Base-by-base conservation (phyloP, 2,888 invertebrate species). In the Nyleta sp. region DNA sequence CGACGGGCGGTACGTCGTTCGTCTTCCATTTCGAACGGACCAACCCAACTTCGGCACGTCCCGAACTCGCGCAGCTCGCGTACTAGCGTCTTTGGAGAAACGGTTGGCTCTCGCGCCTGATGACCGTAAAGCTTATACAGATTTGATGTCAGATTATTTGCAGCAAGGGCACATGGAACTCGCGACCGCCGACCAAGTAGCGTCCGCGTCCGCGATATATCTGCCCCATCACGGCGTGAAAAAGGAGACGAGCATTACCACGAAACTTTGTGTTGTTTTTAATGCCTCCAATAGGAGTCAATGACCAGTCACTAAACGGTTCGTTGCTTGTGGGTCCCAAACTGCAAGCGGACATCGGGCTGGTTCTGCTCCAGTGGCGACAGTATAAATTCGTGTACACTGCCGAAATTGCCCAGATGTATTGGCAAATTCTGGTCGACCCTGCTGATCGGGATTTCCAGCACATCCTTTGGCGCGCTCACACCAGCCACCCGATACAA, bases 401-500 rank as follows among this genome's bases (percentile, higher is more conserved):
- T n/a, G 38, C 67, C 2, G 67, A 78, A 11, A 55, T 78, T 10
- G 35, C 44, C 0, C 57, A 62, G 28, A 78, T 78, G 70, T 78
- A 44, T 18, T 18, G 60, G 5, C 33, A 60, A 46, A 46, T 60
- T 7, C 20, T 60, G 5, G 4, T 60, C 3, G 46, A 33, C 15
- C 20, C 44, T 18, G 31, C 5, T 10, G 33, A 60, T 33, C 18
- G 33, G 18, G 17, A 33, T 18, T 60, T 17, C 46, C 60, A 60
- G 31, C 13, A 11, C 2, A 13, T 50, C 15, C 15, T 50, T 2
- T 31, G 50, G 50, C 31, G 31, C 1, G 0, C 13, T 13, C 10
- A 38, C n/a, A 5, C n/a, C n/a, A 38, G 5, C 11, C 11, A 38
- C 7, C 38, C 38, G 5, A n/a, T 38, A 13, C 13, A 38, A 5